Percentiles rank a stretch among this genome's conserved stretches.
These are phyloP conservation scores for Lichenostomus cassidix DNA, from an alignment of 2,113 vertebrate genomes.

Conservation along the genomic window DNA sequence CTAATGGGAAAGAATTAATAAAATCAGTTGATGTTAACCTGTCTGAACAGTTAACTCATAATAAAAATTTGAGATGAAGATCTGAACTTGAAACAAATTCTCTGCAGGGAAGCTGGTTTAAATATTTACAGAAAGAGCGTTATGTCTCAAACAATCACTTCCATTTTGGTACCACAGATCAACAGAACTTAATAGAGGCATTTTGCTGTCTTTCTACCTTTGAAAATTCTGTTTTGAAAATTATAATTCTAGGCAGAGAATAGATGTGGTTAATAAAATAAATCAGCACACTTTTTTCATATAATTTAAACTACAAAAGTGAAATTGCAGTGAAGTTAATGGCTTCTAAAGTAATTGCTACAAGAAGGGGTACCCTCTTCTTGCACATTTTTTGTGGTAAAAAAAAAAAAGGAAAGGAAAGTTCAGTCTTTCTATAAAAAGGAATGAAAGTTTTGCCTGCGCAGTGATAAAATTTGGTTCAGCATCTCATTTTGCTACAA, in stretches of 20 bases:
- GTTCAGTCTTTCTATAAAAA: neutral
- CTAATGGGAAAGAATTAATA: neutral
- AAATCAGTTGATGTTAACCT: neutral
- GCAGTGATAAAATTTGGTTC: constrained; percentile 31
- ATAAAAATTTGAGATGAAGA: neutral
- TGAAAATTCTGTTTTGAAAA: neutral
- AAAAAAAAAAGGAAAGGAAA: neutral
- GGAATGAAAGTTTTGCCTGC: neutral
- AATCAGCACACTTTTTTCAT: neutral
- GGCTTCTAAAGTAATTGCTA: neutral
- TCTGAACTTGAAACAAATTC: neutral
- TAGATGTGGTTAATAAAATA: neutral
- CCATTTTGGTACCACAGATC: neutral
- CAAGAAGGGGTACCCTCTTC: neutral
- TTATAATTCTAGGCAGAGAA: neutral
- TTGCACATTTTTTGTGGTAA: neutral
- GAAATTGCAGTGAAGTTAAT: neutral
- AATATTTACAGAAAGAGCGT: neutral
- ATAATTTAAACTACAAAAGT: neutral
- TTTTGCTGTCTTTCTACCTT: neutral
- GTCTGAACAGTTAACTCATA: neutral
- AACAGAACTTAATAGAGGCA: neutral
- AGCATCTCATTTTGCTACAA: constrained; percentile 34
- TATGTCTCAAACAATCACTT: neutral
- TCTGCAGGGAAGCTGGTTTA: neutral